These are phyloP conservation scores for Rhingia campestris DNA, from an alignment of 2,888 invertebrate genomes.

Conservation along the genomic window DNA sequence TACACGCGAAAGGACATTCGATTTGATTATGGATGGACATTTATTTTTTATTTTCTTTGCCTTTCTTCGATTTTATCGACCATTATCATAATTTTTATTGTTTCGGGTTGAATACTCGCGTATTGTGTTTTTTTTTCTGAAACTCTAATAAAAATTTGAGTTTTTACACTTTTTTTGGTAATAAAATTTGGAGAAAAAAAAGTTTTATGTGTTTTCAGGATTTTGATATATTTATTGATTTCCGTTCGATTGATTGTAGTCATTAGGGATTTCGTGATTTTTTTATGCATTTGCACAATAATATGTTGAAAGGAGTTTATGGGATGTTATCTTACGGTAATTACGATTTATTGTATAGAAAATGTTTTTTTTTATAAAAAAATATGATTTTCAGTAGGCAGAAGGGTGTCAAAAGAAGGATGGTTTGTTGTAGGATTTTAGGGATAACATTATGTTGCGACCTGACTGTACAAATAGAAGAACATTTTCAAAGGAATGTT, in stretches of 20 bases:
- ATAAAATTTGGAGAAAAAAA: constrained; percentile 33
- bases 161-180: constrained; percentile 43
- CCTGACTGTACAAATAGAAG: constrained; percentile 8
- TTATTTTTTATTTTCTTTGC: not conserved
- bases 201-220: not conserved
- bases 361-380: constrained; percentile 13
- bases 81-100: constrained; percentile 72
- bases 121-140: constrained; percentile 55
- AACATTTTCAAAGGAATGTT: not conserved
- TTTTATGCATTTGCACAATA: constrained; percentile 51
- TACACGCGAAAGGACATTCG: constrained; percentile 38
- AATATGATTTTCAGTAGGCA: not conserved
- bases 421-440: constrained; percentile 37
- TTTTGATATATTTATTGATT: constrained; percentile 38
- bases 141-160: constrained; percentile 37
- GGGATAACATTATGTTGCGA: not conserved
- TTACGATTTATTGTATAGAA: constrained; percentile 57
- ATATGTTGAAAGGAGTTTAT: constrained; percentile 50
- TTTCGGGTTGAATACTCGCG: constrained; percentile 69
- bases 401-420: constrained; percentile 26
- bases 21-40: constrained; percentile 22
- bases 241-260: constrained; percentile 43
- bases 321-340: constrained; percentile 66
- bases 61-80: constrained; percentile 47
- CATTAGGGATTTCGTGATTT: constrained; percentile 22